Evolutionary conservation across 2,888 invertebrate species (phyloP), one percentile per base, ranked within the genome.

Genomic region (Calliopum simillimum): DNA sequence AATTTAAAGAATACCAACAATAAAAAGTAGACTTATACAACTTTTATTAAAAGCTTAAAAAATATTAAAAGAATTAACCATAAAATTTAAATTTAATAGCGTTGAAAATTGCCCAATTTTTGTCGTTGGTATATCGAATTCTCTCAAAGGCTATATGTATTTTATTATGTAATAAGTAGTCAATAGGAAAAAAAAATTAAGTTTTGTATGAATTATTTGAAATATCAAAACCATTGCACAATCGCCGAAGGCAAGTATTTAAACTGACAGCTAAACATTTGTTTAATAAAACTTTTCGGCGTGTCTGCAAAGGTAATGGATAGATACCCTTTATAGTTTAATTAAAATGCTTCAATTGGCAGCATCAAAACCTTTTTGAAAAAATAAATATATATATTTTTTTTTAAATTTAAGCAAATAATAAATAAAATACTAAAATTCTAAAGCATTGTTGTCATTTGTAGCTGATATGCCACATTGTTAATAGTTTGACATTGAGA

Each of bases 221-320:
- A 71, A 72, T 73, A 75, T 76, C 74, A 68, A 73, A 73, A 76
- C 71, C 73, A 75, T 46, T 65, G 47, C 55, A 44, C 71, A 16
- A 71, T 47, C 72, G 75, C 76, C 69, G 46, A 47, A 62, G 74
- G 76, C 73, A 63, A 66, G 63, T 74, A 69, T 74, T 76, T 73
- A 73, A 73, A 70, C 70, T 76, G 76, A 75, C 76, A 76, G 74
- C 64, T 74, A 61, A 73, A 71, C 71, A 72, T 74, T 72, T 71
- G 68, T 70, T 33, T 33, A 33, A 33, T 33, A 33, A 12, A 16
- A 49, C 49, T 25, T 33, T 5, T 19, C 33, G 5, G 49, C 53
- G n/a, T 33, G 55, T 68, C 47, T 58, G 25, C 3, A 41, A 23
- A 16, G 61, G 25, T 16, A 55, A 13, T n/a, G 33, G 61, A 55